Evolutionary conservation across 2,797 vertebrate genomes (phyloP).

Genomic region (Epinephelus awoara): DNA sequence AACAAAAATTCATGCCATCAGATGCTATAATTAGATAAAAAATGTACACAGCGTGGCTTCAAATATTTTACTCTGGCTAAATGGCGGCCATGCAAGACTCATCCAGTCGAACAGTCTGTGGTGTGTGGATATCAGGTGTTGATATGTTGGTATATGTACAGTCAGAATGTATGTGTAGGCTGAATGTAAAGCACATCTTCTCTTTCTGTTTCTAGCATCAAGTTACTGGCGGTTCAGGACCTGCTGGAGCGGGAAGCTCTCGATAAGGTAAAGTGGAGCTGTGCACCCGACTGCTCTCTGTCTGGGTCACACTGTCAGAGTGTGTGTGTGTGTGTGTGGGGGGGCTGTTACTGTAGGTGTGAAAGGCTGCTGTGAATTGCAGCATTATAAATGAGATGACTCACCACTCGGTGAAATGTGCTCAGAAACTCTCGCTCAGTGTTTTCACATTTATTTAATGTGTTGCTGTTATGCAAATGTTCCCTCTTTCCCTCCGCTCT

Average conservation of each 20-base stretch:
- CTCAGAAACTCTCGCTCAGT: slow-evolving; percentile 4
- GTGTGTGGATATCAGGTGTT: background rate
- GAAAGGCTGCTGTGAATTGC: slow-evolving; percentile 15
- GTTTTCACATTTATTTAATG: slow-evolving; percentile 29
- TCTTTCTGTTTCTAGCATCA: slow-evolving; percentile 87
- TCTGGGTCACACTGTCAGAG: background rate
- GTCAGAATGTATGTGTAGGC: background rate
- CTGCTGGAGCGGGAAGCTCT: slow-evolving; percentile 92
- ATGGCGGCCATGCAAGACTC: background rate
- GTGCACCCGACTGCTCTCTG: background rate
- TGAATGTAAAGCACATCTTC: slow-evolving; percentile 1
- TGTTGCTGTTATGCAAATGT: slow-evolving; percentile 43
- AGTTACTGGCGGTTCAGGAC: slow-evolving; percentile 96
- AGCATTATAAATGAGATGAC: slow-evolving; percentile 30
- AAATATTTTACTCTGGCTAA: too few relatives aligned
- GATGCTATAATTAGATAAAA: too few relatives aligned
- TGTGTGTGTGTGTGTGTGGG: too few relatives aligned
- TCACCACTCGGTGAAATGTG: background rate
- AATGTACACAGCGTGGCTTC: too few relatives aligned
- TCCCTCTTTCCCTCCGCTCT: background rate
- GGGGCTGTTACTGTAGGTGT: background rate
- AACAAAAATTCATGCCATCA: too few relatives aligned
- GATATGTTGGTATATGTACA: background rate
- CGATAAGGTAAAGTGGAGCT: slow-evolving; percentile 87
- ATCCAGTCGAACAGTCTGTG: background rate